Evolutionary conservation across 2,113 vertebrate genomes (phyloP).

Genomic region (Herpailurus yagouaroundi): DNA sequence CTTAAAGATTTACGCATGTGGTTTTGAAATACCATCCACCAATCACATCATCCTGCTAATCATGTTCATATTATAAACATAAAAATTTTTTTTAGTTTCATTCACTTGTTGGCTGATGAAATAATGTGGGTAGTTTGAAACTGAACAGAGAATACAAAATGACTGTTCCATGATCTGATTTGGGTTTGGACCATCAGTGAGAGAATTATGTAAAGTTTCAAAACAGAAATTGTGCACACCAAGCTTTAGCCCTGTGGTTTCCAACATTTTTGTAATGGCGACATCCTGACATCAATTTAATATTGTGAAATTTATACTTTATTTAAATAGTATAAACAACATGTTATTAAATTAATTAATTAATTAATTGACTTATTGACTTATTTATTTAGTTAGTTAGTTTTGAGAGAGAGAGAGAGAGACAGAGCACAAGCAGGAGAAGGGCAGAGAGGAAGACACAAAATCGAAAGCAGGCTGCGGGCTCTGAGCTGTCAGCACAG

Average conservation of each 20-base stretch:
- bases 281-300: background rate
- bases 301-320: background rate
- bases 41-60: background rate
- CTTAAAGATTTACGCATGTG: conserved; percentile 29
- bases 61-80: conserved; percentile 3
- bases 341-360: background rate
- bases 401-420: too few species aligned
- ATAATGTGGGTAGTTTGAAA: conserved; percentile 36
- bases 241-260: background rate
- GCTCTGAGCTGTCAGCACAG: too few species aligned
- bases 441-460: too few species aligned
- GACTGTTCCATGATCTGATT: conserved; percentile 31
- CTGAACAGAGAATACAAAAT: conserved; percentile 37
- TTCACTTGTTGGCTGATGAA: conserved; percentile 40
- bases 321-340: background rate
- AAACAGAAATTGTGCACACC: conserved; percentile 34
- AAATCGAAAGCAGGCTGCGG: too few species aligned
- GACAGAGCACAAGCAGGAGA: too few species aligned
- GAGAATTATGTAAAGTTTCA: conserved; percentile 49
- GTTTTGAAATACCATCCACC: conserved; percentile 24
- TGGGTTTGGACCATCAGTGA: conserved; percentile 34
- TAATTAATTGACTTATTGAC: too few species aligned
- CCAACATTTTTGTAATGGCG: conserved; percentile 1
- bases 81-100: background rate
- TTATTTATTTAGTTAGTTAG: too few species aligned